Base-by-base conservation (phyloP, 2,113 vertebrate genomes). In the Platycercus adscitus region DNA sequence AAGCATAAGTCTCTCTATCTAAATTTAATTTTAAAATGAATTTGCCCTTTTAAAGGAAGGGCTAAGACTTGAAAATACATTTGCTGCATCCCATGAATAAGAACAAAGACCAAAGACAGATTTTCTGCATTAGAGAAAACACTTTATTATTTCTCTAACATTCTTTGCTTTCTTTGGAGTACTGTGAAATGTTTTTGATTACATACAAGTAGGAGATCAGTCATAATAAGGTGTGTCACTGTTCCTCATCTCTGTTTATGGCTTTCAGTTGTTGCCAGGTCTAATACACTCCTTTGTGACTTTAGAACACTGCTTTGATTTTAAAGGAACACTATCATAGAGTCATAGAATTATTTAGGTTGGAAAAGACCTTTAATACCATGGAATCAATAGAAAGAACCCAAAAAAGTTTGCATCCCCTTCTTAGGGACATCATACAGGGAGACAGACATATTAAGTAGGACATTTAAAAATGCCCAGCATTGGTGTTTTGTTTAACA, bases 61-160 rank as follows among this genome's bases (percentile, higher is more conserved):
- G 28, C 25, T 77, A 65, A 80, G 19, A 35, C 84, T 91, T 94
- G 79, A 86, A 93, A 94, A 82, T 8, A n/a, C 3, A 26, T 77
- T 85, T 77, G 44, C 31, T 91, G 56, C 46, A 72, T 64, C 39
- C 35, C 50, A 72, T 37, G 76, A 87, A 29, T 47, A 92, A 93
- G 52, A 96, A 85, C 46, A 85, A 79, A 87, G 41, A 83, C 25
- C 64, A 86, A 83, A 83, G 66, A 43, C 83, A 95, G 52, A 35
- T 39, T 77, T 86, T 90, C 93, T 95, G 68, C 50, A 58, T 81
- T 92, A 89, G 47, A 78, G 72, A 86, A 21, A 92, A 58, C 49
- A 90, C 60, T 96, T 97, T 92, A 94, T 95, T 96, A 92, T 93
- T 94, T 79, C 77, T 93, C 88, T 71, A 89, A 69, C 63, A 81